These are phyloP conservation scores for Enteromius treurensis DNA, from an alignment of 2,797 vertebrate species.

Conservation along the genomic window DNA sequence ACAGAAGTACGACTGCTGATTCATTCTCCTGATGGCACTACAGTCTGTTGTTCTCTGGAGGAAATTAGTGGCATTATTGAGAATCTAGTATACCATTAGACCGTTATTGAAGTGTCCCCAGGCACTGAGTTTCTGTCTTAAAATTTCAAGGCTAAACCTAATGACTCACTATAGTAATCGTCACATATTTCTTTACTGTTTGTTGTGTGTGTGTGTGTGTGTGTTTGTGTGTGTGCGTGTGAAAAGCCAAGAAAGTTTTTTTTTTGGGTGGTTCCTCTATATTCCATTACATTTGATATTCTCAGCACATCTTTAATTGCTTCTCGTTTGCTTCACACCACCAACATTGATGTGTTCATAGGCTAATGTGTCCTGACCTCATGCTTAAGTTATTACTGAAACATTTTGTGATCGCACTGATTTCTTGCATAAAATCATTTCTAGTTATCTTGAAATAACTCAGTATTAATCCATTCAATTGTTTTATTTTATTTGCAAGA, in stretches of 20 bases:
- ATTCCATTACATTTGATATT: not conserved
- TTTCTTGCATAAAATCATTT: not conserved
- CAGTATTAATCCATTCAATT: not conserved
- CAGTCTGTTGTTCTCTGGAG: constrained; percentile 24
- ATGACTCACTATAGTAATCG: not conserved
- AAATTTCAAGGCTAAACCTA: constrained; percentile 18
- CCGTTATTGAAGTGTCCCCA: constrained; percentile 22
- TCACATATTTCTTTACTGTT: not conserved
- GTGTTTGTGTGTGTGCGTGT: not conserved
- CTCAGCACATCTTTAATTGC: constrained; percentile 14
- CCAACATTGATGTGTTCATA: constrained; percentile 10
- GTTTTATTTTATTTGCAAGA: not conserved
- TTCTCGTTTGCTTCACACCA: constrained; percentile 16
- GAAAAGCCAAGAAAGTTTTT: not conserved
- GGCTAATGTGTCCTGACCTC: constrained; percentile 8
- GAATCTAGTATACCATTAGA: constrained; percentile 32
- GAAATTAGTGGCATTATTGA: constrained; percentile 42
- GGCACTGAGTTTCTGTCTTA: constrained; percentile 2
- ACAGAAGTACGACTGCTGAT: constrained; percentile 12
- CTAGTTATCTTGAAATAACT: not conserved
- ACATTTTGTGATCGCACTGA: not conserved
- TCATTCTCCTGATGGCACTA: constrained; percentile 26
- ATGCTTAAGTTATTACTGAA: constrained; percentile 3
- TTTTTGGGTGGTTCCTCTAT: not conserved
- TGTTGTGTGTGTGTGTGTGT: not conserved